Conservation (phyloP, 2,888 invertebrate genomes). For the Ctenicera cuprea region DNA sequence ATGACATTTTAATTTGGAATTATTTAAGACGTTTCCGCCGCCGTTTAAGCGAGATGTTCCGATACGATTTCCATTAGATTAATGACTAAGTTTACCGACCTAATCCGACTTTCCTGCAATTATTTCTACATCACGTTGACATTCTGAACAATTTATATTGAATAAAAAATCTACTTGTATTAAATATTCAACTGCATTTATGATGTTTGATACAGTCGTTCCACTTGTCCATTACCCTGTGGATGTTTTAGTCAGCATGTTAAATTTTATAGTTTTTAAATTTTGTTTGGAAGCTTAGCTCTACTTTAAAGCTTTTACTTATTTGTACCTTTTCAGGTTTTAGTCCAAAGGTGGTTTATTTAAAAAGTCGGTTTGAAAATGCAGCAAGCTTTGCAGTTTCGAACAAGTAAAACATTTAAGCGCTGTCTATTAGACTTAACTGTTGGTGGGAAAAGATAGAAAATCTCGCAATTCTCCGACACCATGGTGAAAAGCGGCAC, state of each 20-base stretch:
- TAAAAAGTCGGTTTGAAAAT: background rate
- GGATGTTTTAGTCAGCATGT: no score
- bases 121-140: conserved; percentile 38
- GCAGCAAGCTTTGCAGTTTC: conserved; percentile 3
- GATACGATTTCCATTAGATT: conserved; percentile 56
- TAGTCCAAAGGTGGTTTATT: no score
- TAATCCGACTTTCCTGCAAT: conserved; percentile 39
- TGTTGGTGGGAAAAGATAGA: conserved; percentile 5
- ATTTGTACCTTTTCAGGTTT: no score
- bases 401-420: conserved; percentile 16
- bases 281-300: no score
- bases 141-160: background rate
- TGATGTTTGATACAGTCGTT: background rate
- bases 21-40: conserved; percentile 62
- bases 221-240: background rate
- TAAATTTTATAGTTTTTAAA: no score
- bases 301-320: no score
- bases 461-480: conserved; percentile 44
- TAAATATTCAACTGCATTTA: no score
- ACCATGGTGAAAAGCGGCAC: conserved; percentile 36
- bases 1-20: conserved; percentile 68
- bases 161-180: no score
- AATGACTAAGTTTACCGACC: conserved; percentile 53
- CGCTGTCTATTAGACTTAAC: conserved; percentile 26
- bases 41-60: conserved; percentile 42